phyloP scores from a whole-genome alignment of 1,140 invertebrate species.

The Tribolium castaneum region DNA sequence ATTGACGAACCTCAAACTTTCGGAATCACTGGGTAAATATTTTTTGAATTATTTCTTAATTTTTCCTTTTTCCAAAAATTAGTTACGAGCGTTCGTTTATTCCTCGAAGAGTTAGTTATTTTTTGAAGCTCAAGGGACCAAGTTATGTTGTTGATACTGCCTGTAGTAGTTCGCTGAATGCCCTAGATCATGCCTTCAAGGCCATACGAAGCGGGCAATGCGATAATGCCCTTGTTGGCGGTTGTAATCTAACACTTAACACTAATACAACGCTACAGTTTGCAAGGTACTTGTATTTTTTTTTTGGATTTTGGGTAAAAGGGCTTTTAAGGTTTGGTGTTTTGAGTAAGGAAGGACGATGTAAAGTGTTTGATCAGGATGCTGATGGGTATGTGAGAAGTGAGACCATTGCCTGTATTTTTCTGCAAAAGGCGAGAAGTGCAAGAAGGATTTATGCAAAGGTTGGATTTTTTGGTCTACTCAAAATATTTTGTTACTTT shows the following conservation, averaged over 20 bases:
- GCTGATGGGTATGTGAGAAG: constrained; percentile 81
- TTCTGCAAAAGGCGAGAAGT: constrained; percentile 83
- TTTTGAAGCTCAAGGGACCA: constrained; percentile 77
- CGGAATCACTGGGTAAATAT: neutral
- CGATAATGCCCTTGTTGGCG: constrained; percentile 90
- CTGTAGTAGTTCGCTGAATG: constrained; percentile 89
- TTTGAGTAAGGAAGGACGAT: constrained; percentile 84
- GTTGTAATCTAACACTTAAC: constrained; percentile 84
- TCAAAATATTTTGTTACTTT: too few relatives aligned
- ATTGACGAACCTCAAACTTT: constrained; percentile 49
- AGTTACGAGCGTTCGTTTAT: constrained; percentile 71
- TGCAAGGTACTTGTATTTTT: constrained; percentile 64
- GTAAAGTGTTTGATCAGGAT: constrained; percentile 89
- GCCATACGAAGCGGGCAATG: constrained; percentile 82
- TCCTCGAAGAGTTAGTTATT: constrained; percentile 88
- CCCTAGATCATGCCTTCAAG: constrained; percentile 84
- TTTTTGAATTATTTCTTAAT: neutral
- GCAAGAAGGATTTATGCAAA: constrained; percentile 80
- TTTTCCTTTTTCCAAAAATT: neutral
- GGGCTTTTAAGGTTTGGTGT: constrained; percentile 79
- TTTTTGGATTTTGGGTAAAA: neutral
- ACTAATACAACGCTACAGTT: constrained; percentile 89
- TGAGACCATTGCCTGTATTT: constrained; percentile 80
- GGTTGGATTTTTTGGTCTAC: too few relatives aligned
- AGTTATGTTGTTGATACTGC: constrained; percentile 89